A percentile compares a stretch with the other conserved stretches of the same genome.
Conservation (phyloP, 2,888 invertebrate species). For the Oxycera nigricornis region DNA sequence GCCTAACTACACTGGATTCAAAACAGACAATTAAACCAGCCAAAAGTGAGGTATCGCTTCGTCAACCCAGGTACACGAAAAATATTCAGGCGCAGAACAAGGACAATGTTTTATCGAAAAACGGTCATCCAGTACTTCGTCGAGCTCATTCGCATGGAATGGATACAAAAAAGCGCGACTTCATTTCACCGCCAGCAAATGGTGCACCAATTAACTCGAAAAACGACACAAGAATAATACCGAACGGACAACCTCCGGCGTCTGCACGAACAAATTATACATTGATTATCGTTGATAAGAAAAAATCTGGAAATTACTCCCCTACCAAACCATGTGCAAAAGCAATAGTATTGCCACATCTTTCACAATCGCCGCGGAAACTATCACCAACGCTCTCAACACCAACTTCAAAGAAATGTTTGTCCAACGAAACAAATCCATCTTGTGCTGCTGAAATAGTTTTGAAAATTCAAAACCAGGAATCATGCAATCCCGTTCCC, state of each 20-base stretch:
- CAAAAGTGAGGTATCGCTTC: slow-evolving; percentile 49
- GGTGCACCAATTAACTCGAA: background rate
- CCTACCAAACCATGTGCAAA: background rate
- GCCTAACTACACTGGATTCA: background rate
- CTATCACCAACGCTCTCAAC: background rate
- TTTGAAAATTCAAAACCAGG: slow-evolving; percentile 54
- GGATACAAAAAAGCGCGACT: slow-evolving; percentile 45
- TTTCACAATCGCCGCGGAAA: background rate
- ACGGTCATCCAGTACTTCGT: slow-evolving; percentile 58
- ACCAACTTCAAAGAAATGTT: background rate
- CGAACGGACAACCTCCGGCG: background rate
- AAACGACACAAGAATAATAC: background rate
- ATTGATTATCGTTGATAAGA: slow-evolving; percentile 27
- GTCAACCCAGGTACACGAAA: slow-evolving; percentile 23
- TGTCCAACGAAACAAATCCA: background rate
- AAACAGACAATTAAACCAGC: slow-evolving; percentile 46
- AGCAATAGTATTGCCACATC: background rate
- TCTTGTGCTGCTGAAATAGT: slow-evolving; percentile 58
- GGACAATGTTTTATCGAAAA: slow-evolving; percentile 59
- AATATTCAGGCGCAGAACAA: slow-evolving; percentile 28
- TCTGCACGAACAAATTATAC: slow-evolving; percentile 5
- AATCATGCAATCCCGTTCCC: slow-evolving; percentile 59
- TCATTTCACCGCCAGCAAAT: background rate
- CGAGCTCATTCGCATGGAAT: slow-evolving; percentile 56
- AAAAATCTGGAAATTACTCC: slow-evolving; percentile 11